Base-by-base conservation (phyloP, 2,888 invertebrate species). In the Sesia bembeciformis region DNA sequence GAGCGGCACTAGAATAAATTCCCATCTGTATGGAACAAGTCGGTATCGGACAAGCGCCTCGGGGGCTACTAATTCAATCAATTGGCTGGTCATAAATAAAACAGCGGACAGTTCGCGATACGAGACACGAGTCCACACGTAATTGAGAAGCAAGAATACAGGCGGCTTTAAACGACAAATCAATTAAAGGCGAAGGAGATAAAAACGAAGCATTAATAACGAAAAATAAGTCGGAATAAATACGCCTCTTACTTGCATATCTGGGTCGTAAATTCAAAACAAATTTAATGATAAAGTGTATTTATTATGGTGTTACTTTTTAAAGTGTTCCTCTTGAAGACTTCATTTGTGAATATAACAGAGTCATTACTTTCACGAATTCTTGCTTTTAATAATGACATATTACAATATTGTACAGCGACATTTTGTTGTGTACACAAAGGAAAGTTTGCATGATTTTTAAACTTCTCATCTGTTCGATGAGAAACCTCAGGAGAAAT, bases 31-130 rank as follows among this genome's bases (percentile, higher is more conserved):
- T 72, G 68, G 76, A 76, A 69, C 77, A 72, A 72, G 77, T 71
- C 75, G 62, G 74, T 78, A 78, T 77, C 78, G 70, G 72, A 64
- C 76, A 74, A 77, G 67, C 76, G 84, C 86, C 84, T 84, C 74
- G 63, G 78, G 84, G 85, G 74, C 79, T 74, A 84, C 84, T 88
- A 88, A 87, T 86, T 87, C 87, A 88, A 88, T 88, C 87, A 86
- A 86, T 87, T 81, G 81, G 71, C 73, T 68, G 77, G 71, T 81
- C 83, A 86, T 87, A 88, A 87, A 88, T 87, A 86, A 83, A 78
- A 66, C 65, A 70, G 74, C 70, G 69, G 84, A 79, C 84, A 78
- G 72, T 78, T 74, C 70, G 80, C 83, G 81, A 85, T 84, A 84
- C 78, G 66, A 72, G 67, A 72, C 76, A 70, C 67, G 66, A 69